Conservation (phyloP, 92 coral and sea anemone species). For the Meandrina meandrites region DNA sequence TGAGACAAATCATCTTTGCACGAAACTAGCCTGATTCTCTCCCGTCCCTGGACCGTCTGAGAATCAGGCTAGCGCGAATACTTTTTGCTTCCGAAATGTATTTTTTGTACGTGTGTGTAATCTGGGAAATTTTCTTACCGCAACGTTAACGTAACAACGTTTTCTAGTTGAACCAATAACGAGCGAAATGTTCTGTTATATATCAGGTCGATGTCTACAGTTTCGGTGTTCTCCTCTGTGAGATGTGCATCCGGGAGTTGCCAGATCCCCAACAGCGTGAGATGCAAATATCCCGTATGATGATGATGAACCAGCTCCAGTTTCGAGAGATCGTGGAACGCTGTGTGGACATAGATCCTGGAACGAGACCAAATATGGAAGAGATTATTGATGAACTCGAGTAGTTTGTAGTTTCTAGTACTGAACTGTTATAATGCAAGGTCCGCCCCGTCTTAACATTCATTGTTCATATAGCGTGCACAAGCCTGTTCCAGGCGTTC, state of each 20-base stretch:
- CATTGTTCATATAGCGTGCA: too few species aligned
- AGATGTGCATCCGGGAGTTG: constrained; percentile 68
- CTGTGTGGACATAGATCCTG: constrained; percentile 41
- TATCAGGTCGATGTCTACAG: constrained; percentile 76
- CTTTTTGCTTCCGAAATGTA: too few species aligned
- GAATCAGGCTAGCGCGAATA: too few species aligned
- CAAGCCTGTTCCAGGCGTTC: too few species aligned
- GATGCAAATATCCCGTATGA: constrained; percentile 56
- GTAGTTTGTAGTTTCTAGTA: background rate
- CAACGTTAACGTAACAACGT: too few species aligned
- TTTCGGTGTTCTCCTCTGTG: constrained; percentile 74
- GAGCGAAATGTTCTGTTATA: background rate
- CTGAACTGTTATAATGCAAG: background rate
- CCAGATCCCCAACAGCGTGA: constrained; percentile 57
- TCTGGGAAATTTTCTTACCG: too few species aligned
- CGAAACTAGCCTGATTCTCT: too few species aligned
- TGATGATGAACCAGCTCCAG: constrained; percentile 24
- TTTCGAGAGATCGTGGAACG: constrained; percentile 57
- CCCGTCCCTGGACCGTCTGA: too few species aligned
- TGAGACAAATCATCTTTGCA: too few species aligned
- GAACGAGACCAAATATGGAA: constrained; percentile 55
- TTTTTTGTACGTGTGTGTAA: too few species aligned
- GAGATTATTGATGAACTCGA: constrained; percentile 34
- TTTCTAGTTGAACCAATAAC: too few species aligned
- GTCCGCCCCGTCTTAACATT: background rate